Evolutionary conservation across 2,113 vertebrate genomes (phyloP), one percentile per base, ranked within the genome.

Genomic region (Plectropomus leopardus): DNA sequence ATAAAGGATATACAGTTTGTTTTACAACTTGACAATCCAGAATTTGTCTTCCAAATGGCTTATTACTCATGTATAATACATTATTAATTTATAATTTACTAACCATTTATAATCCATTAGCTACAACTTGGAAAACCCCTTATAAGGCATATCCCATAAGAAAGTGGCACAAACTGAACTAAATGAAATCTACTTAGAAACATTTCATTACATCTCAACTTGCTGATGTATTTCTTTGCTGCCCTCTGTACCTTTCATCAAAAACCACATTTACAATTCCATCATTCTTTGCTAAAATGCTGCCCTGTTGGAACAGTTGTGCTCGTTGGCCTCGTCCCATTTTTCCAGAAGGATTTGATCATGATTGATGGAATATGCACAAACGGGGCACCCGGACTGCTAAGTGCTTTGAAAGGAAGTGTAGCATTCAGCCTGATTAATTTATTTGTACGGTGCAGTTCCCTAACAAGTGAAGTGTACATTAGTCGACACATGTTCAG

Each of bases 321-420:
- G 45, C 17, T 2, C 7, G 14, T 76, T 87, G 81, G 86, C 85
- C 28, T 44, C 0, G 19, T 72, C 63, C 74, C 80, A 78, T 73
- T 63, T 89, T 86, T 92, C 85, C 87, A 75, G 34, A 44, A 44
- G 69, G 80, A 87, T 86, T 86, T 84, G 53, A 82, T 71, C 77
- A 76, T 89, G 91, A 93, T 86, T 91, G 87, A 92, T 92, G 87
- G 81, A 69, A 81, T 71, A 69, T 57, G 32, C 72, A 51, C 78
- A 59, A 85, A 88, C 50, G 32, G 80, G 74, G 82, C 79, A 82
- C 80, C 77, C 60, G 21, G 66, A 84, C 80, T 76, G 81, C 55
- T 72, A 76, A 85, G 36, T 51, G 78, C 78, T 84, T 58, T 81
- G 64, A 84, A 74, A 86, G 64, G 68, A 84, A 76, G 74, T 61